Evolutionary conservation across 2,888 invertebrate genomes (phyloP).

Genomic region (Cantharis lateralis): DNA sequence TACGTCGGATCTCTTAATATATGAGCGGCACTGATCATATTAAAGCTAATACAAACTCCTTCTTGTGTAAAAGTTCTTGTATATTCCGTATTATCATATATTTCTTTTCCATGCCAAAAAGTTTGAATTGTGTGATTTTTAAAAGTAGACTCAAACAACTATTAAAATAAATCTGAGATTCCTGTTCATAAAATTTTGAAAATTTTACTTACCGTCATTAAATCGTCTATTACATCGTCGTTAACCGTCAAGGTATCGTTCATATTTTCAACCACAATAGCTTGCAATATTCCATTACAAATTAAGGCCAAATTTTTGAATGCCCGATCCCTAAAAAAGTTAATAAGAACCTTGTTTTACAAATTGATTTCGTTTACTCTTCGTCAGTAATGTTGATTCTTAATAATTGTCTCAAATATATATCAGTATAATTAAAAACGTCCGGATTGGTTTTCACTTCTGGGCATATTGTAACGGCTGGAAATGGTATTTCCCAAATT

Average conservation of each 20-base stretch:
- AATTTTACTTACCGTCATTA: too few relatives aligned
- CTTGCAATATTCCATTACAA: background rate
- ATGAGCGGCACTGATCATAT: constrained; percentile 9
- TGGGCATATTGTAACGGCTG: constrained; percentile 54
- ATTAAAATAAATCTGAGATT: background rate
- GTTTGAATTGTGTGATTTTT: background rate
- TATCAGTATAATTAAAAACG: constrained; percentile 62
- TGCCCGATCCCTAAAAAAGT: background rate
- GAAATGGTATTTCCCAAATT: constrained; percentile 64
- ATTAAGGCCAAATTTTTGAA: background rate
- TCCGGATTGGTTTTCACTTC: constrained; percentile 66
- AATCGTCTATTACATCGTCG: background rate
- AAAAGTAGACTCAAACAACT: background rate
- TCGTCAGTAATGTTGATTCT: background rate
- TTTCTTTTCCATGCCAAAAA: background rate
- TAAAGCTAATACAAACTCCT: constrained; percentile 12
- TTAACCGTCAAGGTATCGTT: background rate
- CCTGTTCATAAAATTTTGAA: background rate
- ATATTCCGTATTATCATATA: background rate
- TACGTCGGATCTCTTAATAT: constrained; percentile 5
- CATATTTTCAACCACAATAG: background rate
- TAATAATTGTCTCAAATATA: background rate
- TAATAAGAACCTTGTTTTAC: background rate
- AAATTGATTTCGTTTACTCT: background rate
- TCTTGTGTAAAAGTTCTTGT: background rate